phyloP scores from a whole-genome alignment of 2,888 invertebrate species.

The Heliconius ethilla region DNA sequence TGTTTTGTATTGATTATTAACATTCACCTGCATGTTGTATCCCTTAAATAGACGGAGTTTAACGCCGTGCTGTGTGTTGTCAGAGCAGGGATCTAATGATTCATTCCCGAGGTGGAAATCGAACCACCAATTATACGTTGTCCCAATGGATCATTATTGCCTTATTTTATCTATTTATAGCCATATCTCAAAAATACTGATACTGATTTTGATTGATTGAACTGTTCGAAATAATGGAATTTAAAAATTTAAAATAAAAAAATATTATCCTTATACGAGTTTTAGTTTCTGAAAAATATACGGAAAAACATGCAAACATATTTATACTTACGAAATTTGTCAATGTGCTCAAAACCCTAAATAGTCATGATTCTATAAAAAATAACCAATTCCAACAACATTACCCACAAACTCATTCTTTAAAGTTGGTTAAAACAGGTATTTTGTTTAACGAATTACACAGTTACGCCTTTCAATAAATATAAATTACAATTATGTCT shows the following conservation, averaged over 20 bases:
- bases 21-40: background rate
- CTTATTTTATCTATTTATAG: background rate
- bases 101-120: too few species aligned
- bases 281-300: too few species aligned
- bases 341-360: background rate
- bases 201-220: too few species aligned
- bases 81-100: background rate
- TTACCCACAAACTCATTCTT: background rate
- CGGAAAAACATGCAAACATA: too few species aligned
- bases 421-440: background rate
- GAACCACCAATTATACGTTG: background rate
- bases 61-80: background rate
- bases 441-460: background rate
- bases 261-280: too few species aligned
- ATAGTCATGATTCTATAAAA: background rate
- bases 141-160: background rate
- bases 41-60: background rate
- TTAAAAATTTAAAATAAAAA: too few species aligned
- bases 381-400: background rate
- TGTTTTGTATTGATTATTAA: background rate
- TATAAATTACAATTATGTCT: constrained; percentile 31
- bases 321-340: background rate
- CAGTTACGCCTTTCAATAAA: constrained; percentile 10
- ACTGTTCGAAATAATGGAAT: too few species aligned
- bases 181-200: too few species aligned